These are phyloP conservation scores for Penaeus vannamei DNA, from an alignment of 1,140 invertebrate genomes.

Conservation along the genomic window DNA sequence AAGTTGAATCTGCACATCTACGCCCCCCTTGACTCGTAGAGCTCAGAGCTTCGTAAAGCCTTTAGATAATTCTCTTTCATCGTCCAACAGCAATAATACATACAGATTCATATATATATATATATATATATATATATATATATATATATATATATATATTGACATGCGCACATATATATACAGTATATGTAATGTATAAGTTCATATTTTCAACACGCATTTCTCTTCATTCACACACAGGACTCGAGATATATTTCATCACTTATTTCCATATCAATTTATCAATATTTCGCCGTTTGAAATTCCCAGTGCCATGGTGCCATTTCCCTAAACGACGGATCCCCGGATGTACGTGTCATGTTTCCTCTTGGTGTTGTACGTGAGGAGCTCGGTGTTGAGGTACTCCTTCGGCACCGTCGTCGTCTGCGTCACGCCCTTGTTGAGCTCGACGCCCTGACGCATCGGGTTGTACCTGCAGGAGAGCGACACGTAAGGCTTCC, in stretches of 20 bases:
- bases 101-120: neutral
- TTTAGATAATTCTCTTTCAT: too few species aligned
- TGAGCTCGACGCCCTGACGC: conserved; percentile 14
- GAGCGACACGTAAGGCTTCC: neutral
- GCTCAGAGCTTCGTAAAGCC: too few species aligned
- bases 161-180: neutral
- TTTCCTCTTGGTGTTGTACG: neutral
- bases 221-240: neutral
- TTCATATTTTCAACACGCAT: neutral
- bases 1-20: too few species aligned
- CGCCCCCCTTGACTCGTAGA: too few species aligned
- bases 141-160: neutral
- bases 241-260: neutral
- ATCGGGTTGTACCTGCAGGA: conserved; percentile 25
- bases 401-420: conserved; percentile 23
- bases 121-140: conserved; percentile 2
- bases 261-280: neutral
- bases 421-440: conserved; percentile 27
- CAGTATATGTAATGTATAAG: neutral
- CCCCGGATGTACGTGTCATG: conserved; percentile 15
- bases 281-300: neutral
- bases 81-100: neutral
- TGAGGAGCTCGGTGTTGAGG: conserved; percentile 34
- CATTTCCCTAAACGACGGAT: conserved; percentile 9
- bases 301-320: neutral